Conservation (phyloP, 2,888 invertebrate species). For the Fragum fragum region DNA sequence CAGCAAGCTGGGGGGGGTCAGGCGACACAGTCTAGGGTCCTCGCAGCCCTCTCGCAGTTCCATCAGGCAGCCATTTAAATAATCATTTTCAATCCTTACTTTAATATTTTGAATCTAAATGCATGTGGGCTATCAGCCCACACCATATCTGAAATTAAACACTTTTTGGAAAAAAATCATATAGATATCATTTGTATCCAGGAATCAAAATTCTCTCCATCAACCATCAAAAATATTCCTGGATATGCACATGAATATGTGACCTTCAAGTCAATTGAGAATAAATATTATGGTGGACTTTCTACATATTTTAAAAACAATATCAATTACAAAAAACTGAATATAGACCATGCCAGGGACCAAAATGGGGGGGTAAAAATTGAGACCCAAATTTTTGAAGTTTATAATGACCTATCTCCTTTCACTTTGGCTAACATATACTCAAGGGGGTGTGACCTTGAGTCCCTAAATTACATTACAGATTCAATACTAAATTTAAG, state of each 20-base stretch:
- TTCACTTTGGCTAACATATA: constrained; percentile 3
- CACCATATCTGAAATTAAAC: neutral
- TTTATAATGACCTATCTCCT: neutral
- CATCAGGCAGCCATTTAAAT: neutral
- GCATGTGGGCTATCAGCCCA: neutral
- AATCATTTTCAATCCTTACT: neutral
- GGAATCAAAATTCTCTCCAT: constrained; percentile 1
- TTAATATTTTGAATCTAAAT: neutral
- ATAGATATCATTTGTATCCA: constrained; percentile 23
- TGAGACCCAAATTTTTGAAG: neutral
- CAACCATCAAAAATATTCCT: neutral
- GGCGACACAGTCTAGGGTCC: constrained; percentile 2
- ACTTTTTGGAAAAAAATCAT: neutral
- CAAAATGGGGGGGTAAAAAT: constrained; percentile 7
- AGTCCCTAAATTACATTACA: neutral
- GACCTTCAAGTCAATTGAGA: neutral
- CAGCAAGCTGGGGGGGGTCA: neutral
- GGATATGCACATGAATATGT: neutral
- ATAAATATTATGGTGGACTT: neutral
- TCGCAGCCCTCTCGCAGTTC: neutral
- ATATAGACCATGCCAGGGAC: constrained; percentile 18
- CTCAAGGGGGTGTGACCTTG: constrained; percentile 21
- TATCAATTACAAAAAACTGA: neutral
- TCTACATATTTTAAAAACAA: neutral
- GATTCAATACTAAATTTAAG: neutral